Conservation (phyloP, 2,113 vertebrate species). For the Melozone crissalis region DNA sequence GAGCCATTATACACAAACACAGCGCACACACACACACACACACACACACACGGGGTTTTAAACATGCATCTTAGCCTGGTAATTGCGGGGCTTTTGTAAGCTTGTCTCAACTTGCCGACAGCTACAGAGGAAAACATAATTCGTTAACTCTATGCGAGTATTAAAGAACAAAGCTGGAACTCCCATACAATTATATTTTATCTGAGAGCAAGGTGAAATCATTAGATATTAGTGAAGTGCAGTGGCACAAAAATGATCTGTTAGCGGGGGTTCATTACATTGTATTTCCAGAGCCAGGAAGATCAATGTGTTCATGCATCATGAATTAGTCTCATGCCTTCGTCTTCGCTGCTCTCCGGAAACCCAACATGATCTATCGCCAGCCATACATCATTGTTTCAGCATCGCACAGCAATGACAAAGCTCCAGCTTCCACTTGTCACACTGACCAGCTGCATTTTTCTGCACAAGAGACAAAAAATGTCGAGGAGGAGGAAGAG, state of each 20-base stretch:
- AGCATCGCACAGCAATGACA: conserved; percentile 63
- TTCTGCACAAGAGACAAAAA: conserved; percentile 43
- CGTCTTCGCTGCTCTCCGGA: conserved; percentile 77
- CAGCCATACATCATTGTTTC: conserved; percentile 75
- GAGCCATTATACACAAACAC: background rate
- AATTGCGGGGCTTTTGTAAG: conserved; percentile 14
- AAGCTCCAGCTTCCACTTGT: conserved; percentile 69
- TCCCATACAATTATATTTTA: conserved; percentile 83
- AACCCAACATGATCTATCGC: conserved; percentile 79
- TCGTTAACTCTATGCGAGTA: conserved; percentile 45
- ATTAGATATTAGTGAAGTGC: conserved; percentile 83
- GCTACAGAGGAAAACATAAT: conserved; percentile 70
- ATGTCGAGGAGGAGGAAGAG: conserved; percentile 19
- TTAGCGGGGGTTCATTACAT: conserved; percentile 83
- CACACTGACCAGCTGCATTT: conserved; percentile 73
- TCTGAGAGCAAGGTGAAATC: conserved; percentile 82
- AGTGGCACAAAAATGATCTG: conserved; percentile 82
- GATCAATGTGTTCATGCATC: conserved; percentile 83
- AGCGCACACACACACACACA: background rate
- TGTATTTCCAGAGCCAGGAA: conserved; percentile 81
- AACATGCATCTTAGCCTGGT: conserved; percentile 18
- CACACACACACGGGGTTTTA: fast-evolving
- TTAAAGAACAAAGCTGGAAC: conserved; percentile 79
- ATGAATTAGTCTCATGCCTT: conserved; percentile 78
- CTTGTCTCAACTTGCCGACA: conserved; percentile 69